These are phyloP conservation scores for Chrysina gloriosa DNA, from an alignment of 2,888 invertebrate species.

Conservation along the genomic window DNA sequence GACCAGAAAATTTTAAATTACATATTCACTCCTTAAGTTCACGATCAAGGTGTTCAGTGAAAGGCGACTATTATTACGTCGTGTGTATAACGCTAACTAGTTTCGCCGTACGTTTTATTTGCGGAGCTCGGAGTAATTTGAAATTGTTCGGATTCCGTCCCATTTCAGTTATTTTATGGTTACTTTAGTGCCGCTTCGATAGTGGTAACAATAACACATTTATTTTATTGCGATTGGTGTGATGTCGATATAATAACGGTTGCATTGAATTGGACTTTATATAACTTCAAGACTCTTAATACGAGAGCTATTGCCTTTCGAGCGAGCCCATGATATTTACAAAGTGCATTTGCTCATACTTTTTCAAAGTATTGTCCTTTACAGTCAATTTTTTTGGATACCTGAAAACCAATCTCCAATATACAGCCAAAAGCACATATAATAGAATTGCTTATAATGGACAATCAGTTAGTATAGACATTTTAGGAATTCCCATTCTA, in stretches of 20 bases:
- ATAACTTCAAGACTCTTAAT: too few species aligned
- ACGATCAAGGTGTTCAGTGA: conserved; percentile 35
- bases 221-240: not conserved
- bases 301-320: too few species aligned
- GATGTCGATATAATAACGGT: not conserved
- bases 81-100: not conserved
- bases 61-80: conserved; percentile 26
- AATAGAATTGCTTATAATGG: too few species aligned
- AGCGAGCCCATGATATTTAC: too few species aligned
- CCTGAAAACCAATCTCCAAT: too few species aligned
- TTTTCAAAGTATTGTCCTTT: too few species aligned
- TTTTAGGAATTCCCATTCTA: too few species aligned
- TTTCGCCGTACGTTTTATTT: conserved; percentile 12
- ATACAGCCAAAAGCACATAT: too few species aligned
- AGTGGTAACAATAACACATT: not conserved
- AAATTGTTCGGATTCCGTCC: not conserved
- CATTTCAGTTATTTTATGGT: conserved; percentile 12
- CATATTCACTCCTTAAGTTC: conserved; percentile 32
- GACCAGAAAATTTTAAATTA: conserved; percentile 28
- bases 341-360: too few species aligned
- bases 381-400: too few species aligned
- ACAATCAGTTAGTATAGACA: too few species aligned
- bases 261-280: not conserved
- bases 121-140: not conserved
- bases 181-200: not conserved